Conservation (phyloP, 2,113 vertebrate species). For the Cyanoramphus novaezelandiae region DNA sequence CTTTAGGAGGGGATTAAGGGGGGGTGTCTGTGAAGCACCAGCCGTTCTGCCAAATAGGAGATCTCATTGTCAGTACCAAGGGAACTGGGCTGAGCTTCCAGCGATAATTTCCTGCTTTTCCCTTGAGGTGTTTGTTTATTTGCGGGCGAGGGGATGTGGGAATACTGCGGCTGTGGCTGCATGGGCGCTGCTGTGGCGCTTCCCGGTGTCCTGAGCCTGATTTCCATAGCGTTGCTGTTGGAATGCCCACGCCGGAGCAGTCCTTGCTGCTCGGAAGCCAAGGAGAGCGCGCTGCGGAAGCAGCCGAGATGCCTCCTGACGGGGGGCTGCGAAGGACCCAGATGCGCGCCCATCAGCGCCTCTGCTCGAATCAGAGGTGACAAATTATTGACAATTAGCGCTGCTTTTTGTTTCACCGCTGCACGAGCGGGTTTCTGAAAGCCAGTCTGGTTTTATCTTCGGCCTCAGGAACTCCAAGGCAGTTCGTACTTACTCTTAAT, state of each 20-base stretch:
- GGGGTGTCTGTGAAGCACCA: background rate
- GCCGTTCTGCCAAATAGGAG: background rate
- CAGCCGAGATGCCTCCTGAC: background rate
- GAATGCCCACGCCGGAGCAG: background rate
- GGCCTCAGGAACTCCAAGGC: constrained; percentile 39
- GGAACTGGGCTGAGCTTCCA: background rate
- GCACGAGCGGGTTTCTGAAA: constrained; percentile 26
- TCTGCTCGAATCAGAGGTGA: constrained; percentile 2
- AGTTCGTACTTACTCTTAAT: constrained; percentile 49
- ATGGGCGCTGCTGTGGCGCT: background rate
- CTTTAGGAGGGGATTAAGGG: background rate
- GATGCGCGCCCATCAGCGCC: background rate
- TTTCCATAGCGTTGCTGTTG: background rate
- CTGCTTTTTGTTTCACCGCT: background rate
- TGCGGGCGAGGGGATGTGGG: background rate
- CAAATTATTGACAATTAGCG: constrained; percentile 51
- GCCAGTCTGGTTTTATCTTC: constrained; percentile 55
- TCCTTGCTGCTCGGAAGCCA: fast-evolving
- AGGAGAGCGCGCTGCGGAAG: background rate
- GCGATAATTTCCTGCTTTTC: background rate
- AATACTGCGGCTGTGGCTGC: background rate
- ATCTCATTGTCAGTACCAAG: background rate
- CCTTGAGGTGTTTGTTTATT: too few species aligned
- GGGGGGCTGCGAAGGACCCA: background rate
- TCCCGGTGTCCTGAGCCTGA: background rate